Base-by-base conservation (phyloP, 2,113 vertebrate genomes). In the Odobenus rosmarus region DNA sequence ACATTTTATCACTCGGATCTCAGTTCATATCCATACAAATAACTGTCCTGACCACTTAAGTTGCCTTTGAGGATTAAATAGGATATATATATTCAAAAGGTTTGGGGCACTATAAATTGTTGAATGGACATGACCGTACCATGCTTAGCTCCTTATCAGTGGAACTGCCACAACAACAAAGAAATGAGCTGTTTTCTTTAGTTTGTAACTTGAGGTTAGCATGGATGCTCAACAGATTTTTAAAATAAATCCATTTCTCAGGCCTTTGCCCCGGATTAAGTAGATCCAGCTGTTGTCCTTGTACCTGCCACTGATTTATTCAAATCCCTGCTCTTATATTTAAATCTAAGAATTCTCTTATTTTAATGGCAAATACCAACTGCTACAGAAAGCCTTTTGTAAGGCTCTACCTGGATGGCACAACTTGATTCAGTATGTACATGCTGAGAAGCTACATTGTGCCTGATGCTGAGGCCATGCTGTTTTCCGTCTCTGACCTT, bases 171-270 rank as follows among this genome's bases (percentile, higher is more conserved):
- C 11, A 42, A 39, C 26, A 53, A 26, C 36, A 89, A 77, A 64
- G 28, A 51, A 89, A 19, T 33, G 28, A 42, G 28, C 3, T 13
- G 21, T 87, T 55, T 57, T 69, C 46, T 84, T 96, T 74, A 76
- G 55, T 88, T 79, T 92, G 15, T 57, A 51, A 90, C 21, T 53
- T 61, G 33, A 96, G 53, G 33, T 91, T 76, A 74, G 96, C n/a
- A 76, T 16, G 77, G 71, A 84, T 71, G 46, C 39, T 93, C 42
- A 88, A 53, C 80, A 39, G 36, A 61, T 93, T 51, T 94, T 95
- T 53, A 8, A 79, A 95, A 82, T 72, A 11, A 39, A 86, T 55
- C 4, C 4, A 42, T 77, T 93, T 85, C 36, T 96, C 55, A 92
- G 53, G 16, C 51, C 49, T 95, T 71, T 85, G 26, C 13, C 71